Evolutionary conservation across 1,140 invertebrate genomes (phyloP).

Genomic region (Macrocentrus cingulum): DNA sequence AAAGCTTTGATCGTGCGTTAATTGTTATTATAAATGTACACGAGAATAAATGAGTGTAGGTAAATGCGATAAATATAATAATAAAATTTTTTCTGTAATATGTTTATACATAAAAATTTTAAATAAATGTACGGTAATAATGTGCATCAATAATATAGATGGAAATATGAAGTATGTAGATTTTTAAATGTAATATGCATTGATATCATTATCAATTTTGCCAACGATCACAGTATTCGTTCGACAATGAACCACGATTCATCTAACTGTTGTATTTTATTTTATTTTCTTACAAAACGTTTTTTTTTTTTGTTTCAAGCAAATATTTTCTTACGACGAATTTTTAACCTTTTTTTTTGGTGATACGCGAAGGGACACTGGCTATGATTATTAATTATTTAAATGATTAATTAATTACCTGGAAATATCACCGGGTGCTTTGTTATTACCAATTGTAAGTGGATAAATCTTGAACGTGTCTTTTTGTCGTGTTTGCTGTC

Average conservation of each 20-base stretch:
- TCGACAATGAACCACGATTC: slow-evolving; percentile 11
- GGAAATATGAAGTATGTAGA: too few species aligned
- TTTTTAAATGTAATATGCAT: slow-evolving; percentile 14
- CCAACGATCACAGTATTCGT: slow-evolving; percentile 53
- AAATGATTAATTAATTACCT: background rate
- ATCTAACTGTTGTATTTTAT: background rate
- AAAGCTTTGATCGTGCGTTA: slow-evolving; percentile 7
- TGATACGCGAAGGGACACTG: background rate
- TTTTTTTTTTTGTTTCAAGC: background rate
- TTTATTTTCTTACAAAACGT: background rate
- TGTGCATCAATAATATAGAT: too few species aligned
- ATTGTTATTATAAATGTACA: slow-evolving; percentile 12
- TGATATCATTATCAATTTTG: slow-evolving; percentile 39
- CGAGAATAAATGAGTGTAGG: slow-evolving; percentile 22
- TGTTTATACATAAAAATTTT: slow-evolving; percentile 41
- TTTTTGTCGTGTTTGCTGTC: background rate
- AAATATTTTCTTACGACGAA: slow-evolving; percentile 2
- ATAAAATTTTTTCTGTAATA: slow-evolving; percentile 42
- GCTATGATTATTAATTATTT: slow-evolving; percentile 27
- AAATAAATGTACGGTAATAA: too few species aligned
- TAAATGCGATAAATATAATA: too few species aligned
- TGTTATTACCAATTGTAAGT: background rate
- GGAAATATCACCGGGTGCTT: background rate
- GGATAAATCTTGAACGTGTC: too few species aligned
- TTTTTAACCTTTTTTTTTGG: slow-evolving; percentile 7